Percentiles rank a stretch among this genome's conserved stretches.
Evolutionary conservation across 2,888 invertebrate species (phyloP).

Genomic region (Brenthis daphne): DNA sequence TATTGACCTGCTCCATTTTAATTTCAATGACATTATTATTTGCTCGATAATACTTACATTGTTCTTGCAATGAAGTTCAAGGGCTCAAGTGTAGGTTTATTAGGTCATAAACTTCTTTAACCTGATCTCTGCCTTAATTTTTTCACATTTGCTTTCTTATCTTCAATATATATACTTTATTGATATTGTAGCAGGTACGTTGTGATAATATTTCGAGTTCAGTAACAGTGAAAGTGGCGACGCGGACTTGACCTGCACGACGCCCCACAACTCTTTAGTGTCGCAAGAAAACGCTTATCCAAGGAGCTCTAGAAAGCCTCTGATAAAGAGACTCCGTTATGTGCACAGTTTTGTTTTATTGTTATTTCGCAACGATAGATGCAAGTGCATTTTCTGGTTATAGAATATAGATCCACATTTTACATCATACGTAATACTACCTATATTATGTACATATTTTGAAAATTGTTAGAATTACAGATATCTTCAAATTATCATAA

Average conservation of each 20-base stretch:
- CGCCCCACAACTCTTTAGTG: slow-evolving; percentile 46
- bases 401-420: neutral
- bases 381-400: slow-evolving; percentile 13
- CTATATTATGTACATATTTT: no score
- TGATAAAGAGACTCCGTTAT: slow-evolving; percentile 57
- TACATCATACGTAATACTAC: no score
- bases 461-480: no score
- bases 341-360: slow-evolving; percentile 8
- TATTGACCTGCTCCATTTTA: slow-evolving; percentile 2
- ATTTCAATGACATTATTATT: neutral
- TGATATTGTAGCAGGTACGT: slow-evolving; percentile 11
- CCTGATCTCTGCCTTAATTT: no score
- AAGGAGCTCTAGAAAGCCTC: slow-evolving; percentile 68
- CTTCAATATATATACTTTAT: no score
- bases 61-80: no score
- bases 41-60: no score
- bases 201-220: slow-evolving; percentile 34
- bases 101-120: no score
- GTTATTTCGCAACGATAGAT: slow-evolving; percentile 17
- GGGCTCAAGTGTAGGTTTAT: no score
- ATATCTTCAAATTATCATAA: no score
- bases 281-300: slow-evolving; percentile 58
- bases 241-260: slow-evolving; percentile 45
- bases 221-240: slow-evolving; percentile 70
- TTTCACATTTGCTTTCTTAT: no score